Evolutionary conservation across 2,797 vertebrate genomes (phyloP).

Genomic region (Cottoperca gobio): DNA sequence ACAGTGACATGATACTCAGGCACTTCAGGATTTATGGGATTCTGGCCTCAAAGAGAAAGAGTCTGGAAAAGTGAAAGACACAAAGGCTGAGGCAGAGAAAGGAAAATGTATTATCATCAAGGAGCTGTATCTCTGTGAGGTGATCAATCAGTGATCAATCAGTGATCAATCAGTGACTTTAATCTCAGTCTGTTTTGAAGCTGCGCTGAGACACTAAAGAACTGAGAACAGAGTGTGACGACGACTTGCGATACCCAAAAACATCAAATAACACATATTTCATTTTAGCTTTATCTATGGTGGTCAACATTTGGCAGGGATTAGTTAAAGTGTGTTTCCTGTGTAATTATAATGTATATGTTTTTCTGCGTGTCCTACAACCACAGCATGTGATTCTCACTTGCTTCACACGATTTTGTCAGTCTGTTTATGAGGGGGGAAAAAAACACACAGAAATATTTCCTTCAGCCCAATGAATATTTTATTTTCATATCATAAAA

Average conservation of each 20-base stretch:
- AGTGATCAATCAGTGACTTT: not conserved
- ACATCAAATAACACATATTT: not conserved
- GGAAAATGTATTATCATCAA: not conserved
- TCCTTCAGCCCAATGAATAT: not conserved
- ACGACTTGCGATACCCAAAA: not conserved
- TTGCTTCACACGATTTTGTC: not conserved
- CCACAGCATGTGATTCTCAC: not conserved
- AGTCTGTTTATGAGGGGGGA: not conserved
- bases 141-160: not conserved
- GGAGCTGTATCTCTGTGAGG: not conserved
- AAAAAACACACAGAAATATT: not conserved
- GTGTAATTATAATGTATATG: too few species aligned
- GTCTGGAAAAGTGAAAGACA: slow-evolving; percentile 9
- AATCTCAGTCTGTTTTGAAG: not conserved
- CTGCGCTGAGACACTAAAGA: not conserved
- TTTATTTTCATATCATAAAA: slow-evolving; percentile 25
- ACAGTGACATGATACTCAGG: slow-evolving; percentile 59
- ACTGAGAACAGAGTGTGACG: not conserved
- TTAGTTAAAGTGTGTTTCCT: too few species aligned
- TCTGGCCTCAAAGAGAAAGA: slow-evolving; percentile 18
- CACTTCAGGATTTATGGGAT: slow-evolving; percentile 11
- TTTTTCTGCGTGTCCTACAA: not conserved
- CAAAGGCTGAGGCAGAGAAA: not conserved
- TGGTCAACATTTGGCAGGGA: too few species aligned
- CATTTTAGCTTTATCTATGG: not conserved